A percentile compares a stretch with the other conserved stretches of the same genome.
phyloP scores from a whole-genome alignment of 2,888 invertebrate genomes.

The Mythimna pallens region DNA sequence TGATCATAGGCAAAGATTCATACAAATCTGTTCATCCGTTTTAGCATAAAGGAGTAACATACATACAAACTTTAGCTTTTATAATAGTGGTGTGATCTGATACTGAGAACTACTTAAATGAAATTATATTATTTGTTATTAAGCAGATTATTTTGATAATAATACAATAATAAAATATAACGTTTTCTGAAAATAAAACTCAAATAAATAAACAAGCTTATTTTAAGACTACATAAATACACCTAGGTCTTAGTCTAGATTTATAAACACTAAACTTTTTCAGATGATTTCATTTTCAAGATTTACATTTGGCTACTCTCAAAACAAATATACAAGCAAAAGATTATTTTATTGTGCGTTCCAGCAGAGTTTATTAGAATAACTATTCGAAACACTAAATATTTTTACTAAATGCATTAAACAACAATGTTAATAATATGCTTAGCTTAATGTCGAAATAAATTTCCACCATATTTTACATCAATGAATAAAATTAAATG shows the following conservation, averaged over 20 bases:
- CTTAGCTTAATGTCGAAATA: slow-evolving; percentile 61
- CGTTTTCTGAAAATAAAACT: background rate
- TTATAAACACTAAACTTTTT: slow-evolving; percentile 34
- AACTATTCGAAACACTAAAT: slow-evolving; percentile 44
- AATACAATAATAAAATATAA: background rate
- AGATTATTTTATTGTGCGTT: slow-evolving; percentile 53
- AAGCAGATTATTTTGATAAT: too few relatives aligned
- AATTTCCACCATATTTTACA: slow-evolving; percentile 49
- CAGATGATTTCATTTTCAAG: slow-evolving; percentile 26
- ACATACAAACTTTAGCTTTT: too few relatives aligned
- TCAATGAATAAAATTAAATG: slow-evolving; percentile 59
- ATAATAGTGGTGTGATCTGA: too few relatives aligned
- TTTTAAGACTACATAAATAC: slow-evolving; percentile 9
- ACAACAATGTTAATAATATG: slow-evolving; percentile 54
- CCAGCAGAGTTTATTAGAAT: slow-evolving; percentile 44
- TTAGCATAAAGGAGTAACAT: too few relatives aligned
- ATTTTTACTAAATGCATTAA: slow-evolving; percentile 55
- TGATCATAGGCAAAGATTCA: too few relatives aligned
- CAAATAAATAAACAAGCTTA: slow-evolving; percentile 6
- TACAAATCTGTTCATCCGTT: too few relatives aligned
- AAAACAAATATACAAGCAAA: slow-evolving; percentile 52
- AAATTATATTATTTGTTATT: too few relatives aligned
- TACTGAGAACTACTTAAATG: too few relatives aligned
- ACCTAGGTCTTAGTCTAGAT: slow-evolving; percentile 38
- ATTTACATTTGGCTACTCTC: slow-evolving; percentile 31